phyloP scores from a whole-genome alignment of 2,797 vertebrate genomes.

The Cynopterus sphinx region DNA sequence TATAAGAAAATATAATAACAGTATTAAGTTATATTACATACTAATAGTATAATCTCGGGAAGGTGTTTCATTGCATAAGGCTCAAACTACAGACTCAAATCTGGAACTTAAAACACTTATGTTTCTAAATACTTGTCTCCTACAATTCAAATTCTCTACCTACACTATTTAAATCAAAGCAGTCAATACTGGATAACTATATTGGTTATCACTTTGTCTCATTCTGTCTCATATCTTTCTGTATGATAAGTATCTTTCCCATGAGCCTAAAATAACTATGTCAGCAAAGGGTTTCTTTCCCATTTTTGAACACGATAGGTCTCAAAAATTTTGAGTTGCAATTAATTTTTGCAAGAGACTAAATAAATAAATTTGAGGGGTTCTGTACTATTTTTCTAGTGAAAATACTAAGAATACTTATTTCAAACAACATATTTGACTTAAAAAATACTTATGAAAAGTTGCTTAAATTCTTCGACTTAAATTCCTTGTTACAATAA shows the following conservation, averaged over 20 bases:
- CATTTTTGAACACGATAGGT: background rate
- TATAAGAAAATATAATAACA: slow-evolving; percentile 78
- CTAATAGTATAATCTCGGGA: background rate
- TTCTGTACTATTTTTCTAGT: slow-evolving; percentile 1
- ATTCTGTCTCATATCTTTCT: background rate
- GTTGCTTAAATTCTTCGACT: slow-evolving; percentile 12
- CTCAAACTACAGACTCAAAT: slow-evolving; percentile 50
- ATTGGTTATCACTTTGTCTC: background rate
- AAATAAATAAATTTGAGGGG: slow-evolving; percentile 4
- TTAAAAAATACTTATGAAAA: background rate
- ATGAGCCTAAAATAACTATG: slow-evolving; percentile 20
- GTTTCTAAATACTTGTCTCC: slow-evolving; percentile 20
- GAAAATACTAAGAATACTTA: background rate
- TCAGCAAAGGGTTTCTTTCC: slow-evolving; percentile 17
- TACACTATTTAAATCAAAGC: background rate
- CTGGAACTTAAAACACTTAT: background rate
- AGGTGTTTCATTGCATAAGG: slow-evolving; percentile 9
- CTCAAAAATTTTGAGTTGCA: slow-evolving; percentile 42
- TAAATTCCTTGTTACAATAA: background rate
- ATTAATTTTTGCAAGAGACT: background rate
- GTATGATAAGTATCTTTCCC: background rate
- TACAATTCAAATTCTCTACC: slow-evolving; percentile 31
- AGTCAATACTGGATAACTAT: background rate
- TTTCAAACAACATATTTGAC: slow-evolving; percentile 11
- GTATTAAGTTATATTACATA: background rate